Evolutionary conservation across 2,888 invertebrate species (phyloP), one percentile per base, ranked within the genome.

Genomic region (Melanostoma scalare): DNA sequence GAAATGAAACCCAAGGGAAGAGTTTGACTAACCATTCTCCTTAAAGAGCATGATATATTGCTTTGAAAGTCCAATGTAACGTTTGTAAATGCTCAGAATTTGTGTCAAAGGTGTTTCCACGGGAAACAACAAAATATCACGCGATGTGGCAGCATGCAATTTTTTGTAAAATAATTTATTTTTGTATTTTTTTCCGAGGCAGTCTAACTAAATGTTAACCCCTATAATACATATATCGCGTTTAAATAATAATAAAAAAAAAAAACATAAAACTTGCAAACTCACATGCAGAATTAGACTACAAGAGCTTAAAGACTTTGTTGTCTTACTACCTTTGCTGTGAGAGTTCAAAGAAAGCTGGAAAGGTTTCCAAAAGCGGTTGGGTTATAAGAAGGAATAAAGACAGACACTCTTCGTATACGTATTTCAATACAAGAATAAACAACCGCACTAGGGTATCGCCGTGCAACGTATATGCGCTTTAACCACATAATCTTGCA

Each of bases 201-300:
- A 38, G 4, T 6, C 6, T 6, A 30, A 38, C 4, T 38, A 38
- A 38, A 38, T 4, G 38, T 6, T 38, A 50, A 40, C 63, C 69
- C 53, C 68, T 48, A 58, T n/a, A 31, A 48, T 53, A 33, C 58
- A 50, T n/a, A 60, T 69, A 50, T 44, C 20, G 20, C 20, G 20
- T 20, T 20, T 20, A 20, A 20, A 1, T 20, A 20, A 20, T 20
- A 20, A 20, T 20, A 20, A 67, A 76, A 75, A 56, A 73, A 67
- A 65, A 61, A 50, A 71, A 65, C 46, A 52, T 50, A 48, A 69
- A 68, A 61, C 50, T 55, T 33, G 38, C 31, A 75, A 50, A 76
- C 72, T 53, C 30, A 77, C 61, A 73, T 68, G 72, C 38, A 67
- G 77, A 82, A 82, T 77, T 68, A 77, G 81, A 82, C 65, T 82